Percentiles rank a stretch among this genome's conserved stretches.
Evolutionary conservation across 2,113 vertebrate species (phyloP).

Genomic region (Podocnemis expansa): DNA sequence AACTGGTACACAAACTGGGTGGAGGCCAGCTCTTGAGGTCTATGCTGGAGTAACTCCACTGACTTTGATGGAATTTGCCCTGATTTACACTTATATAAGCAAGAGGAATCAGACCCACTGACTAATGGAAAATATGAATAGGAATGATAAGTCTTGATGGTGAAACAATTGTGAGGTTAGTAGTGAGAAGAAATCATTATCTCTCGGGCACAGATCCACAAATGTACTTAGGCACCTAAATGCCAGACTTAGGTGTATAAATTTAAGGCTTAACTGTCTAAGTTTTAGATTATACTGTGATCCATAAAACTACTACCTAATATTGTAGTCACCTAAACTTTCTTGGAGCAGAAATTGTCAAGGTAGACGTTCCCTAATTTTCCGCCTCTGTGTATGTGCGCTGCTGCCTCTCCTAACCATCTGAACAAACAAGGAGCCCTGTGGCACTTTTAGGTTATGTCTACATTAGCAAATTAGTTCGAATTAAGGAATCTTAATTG

Average conservation of each 20-base stretch:
- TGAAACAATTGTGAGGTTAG: background rate
- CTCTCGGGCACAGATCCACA: background rate
- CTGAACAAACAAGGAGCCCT: no score
- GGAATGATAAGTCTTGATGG: background rate
- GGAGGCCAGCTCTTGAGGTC: background rate
- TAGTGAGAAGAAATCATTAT: background rate
- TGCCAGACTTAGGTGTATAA: background rate
- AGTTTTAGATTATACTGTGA: background rate
- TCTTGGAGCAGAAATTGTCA: background rate
- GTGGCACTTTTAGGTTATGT: no score
- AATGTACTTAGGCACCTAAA: background rate
- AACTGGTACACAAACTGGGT: background rate
- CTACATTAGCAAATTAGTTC: no score
- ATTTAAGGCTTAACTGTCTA: background rate
- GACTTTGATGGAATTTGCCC: background rate
- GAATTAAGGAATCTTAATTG: no score
- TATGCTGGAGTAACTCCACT: background rate
- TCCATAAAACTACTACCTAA: background rate
- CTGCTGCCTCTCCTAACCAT: no score
- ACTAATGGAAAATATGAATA: background rate
- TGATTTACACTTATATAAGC: accelerated
- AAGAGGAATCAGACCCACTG: background rate
- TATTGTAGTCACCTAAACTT: background rate
- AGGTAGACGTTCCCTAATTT: background rate
- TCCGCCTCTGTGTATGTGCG: background rate